A percentile compares a stretch with the other conserved stretches of the same genome.
Evolutionary conservation across 2,888 invertebrate species (phyloP).

Genomic region (Cephus runcator): DNA sequence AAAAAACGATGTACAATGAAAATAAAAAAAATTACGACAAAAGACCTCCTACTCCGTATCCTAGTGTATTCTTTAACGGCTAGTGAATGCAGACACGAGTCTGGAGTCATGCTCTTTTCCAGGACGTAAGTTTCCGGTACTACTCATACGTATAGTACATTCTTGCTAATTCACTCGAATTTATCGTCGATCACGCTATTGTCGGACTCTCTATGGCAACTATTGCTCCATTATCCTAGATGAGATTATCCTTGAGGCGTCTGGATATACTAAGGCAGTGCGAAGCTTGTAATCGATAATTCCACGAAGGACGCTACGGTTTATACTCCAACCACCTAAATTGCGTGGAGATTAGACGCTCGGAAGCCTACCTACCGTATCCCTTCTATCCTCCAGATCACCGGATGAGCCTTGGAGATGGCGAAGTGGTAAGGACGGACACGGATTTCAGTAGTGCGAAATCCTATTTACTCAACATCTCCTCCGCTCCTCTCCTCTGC

Average conservation of each 20-base stretch:
- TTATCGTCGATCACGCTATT: not conserved
- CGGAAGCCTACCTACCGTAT: slow-evolving; percentile 41
- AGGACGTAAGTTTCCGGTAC: not conserved
- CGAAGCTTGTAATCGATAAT: slow-evolving; percentile 49
- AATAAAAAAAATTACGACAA: not conserved
- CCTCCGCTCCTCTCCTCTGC: not conserved
- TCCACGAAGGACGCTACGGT: slow-evolving; percentile 17
- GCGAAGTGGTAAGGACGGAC: not conserved
- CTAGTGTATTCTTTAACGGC: not conserved
- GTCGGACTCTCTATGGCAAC: not conserved
- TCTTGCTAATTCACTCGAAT: not conserved
- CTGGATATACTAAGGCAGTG: not conserved
- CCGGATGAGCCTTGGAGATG: not conserved
- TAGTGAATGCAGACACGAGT: not conserved
- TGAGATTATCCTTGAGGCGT: not conserved
- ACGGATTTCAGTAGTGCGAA: not conserved
- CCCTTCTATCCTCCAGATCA: slow-evolving; percentile 1
- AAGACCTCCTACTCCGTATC: not conserved
- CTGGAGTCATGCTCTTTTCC: not conserved
- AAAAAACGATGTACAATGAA: not conserved
- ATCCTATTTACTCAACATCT: not conserved
- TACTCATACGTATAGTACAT: not conserved
- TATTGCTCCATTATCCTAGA: not conserved
- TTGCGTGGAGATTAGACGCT: slow-evolving; percentile 55
- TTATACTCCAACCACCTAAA: slow-evolving; percentile 43